A percentile compares a stretch with the other conserved stretches of the same genome.
phyloP scores from a whole-genome alignment of 2,113 vertebrate species.

The Cyanoramphus novaezelandiae region DNA sequence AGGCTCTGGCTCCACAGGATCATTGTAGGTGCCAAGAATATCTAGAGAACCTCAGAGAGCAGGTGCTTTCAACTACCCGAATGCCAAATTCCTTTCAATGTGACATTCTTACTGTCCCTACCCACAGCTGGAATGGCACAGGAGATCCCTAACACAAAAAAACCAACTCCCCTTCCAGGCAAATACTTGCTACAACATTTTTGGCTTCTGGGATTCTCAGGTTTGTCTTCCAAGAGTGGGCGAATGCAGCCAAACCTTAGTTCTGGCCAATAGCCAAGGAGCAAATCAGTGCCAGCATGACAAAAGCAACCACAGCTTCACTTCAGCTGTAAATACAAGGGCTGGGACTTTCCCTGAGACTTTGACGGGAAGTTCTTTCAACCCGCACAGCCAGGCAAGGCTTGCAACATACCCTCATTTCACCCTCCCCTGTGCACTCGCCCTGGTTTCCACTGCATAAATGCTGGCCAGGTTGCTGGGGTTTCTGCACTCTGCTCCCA shows the following conservation, averaged over 20 bases:
- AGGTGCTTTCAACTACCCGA: background rate
- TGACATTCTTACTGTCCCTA: background rate
- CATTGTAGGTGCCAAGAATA: background rate
- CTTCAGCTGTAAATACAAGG: background rate
- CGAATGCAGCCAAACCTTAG: background rate
- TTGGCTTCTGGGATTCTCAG: background rate
- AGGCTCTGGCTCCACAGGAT: background rate
- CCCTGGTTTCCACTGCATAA: constrained; percentile 12
- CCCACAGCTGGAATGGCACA: background rate
- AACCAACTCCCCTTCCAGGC: background rate
- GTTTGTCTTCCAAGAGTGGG: background rate
- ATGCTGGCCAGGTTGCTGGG: background rate
- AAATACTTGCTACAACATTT: background rate
- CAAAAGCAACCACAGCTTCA: constrained; percentile 15
- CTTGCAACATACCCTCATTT: constrained; percentile 39
- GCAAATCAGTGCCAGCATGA: background rate
- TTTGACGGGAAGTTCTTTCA: constrained; percentile 31
- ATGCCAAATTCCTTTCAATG: background rate
- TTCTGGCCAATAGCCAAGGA: background rate
- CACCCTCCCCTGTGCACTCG: background rate
- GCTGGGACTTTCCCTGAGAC: constrained; percentile 51
- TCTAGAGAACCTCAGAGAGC: background rate
- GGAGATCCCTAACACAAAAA: background rate
- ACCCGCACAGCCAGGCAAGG: background rate
- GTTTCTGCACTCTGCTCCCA: background rate